Evolutionary conservation across 35 echinoderm and acorn worm genomes (phyloP).

Genomic region (Chiridota heheva): DNA sequence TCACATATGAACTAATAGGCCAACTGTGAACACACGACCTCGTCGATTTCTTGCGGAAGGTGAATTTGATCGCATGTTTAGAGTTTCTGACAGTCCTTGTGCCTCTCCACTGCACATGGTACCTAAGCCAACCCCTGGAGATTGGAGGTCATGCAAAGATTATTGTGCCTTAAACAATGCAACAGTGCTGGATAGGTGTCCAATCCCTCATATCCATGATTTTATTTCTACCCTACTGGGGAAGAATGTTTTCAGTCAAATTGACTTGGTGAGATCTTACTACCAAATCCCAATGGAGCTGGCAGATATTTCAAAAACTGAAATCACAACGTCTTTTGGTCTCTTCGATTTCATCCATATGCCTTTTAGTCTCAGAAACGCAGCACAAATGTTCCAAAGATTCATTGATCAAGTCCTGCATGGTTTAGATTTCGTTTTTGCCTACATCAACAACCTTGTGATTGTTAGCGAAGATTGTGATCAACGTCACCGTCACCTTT

Average conservation of each 20-base stretch:
- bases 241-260: conserved; percentile 20
- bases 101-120: conserved; percentile 46
- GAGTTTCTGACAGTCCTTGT: conserved; percentile 29
- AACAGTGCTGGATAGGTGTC: conserved; percentile 24
- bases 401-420: conserved; percentile 48
- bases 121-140: not conserved
- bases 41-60: conserved; percentile 5
- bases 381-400: conserved; percentile 34
- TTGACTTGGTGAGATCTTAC: conserved; percentile 46
- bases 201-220: conserved; percentile 58
- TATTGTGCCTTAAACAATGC: conserved; percentile 50
- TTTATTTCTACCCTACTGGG: conserved; percentile 41
- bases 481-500: conserved; percentile 23
- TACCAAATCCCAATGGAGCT: conserved; percentile 49
- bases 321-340: conserved; percentile 48
- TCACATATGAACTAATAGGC: conserved; percentile 15
- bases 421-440: conserved; percentile 45
- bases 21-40: conserved; percentile 17
- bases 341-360: conserved; percentile 40
- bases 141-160: conserved; percentile 36
- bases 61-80: conserved; percentile 32
- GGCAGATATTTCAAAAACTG: conserved; percentile 48
- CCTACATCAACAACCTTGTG: conserved; percentile 49
- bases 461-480: conserved; percentile 26
- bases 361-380: conserved; percentile 53